Evolutionary conservation across 1,140 invertebrate species (phyloP), one percentile per base, ranked within the genome.

Genomic region (Hermetia illucens): DNA sequence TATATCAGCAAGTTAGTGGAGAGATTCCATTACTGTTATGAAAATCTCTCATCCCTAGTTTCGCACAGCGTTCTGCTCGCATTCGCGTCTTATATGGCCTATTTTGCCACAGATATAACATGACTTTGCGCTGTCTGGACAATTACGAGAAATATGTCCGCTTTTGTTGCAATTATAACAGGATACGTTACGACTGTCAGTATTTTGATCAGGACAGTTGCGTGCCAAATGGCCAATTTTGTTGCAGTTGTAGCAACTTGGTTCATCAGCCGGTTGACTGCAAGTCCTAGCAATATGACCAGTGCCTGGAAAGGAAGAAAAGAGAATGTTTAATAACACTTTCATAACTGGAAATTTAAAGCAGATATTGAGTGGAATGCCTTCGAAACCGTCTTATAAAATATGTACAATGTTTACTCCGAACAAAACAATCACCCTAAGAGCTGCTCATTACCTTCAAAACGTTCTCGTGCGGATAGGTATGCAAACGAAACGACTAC

Each of bases 211-310:
- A 1, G 82, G 82, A 64, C 85, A 89, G 60, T 80, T 83, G 43
- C 82, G 77, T 24, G 83, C 82, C 60, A 90, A 81, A 64, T 93
- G 89, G 32, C 87, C 87, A 44, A 75, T 72, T 70, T 86, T 86
- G 65, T 83, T 83, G 67, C 85, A 89, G 58, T 79, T 84, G 68
- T 86, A 90, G 68, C 85, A 88, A 47, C 78, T 81, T 55, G 79
- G 72, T 58, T 75, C 74, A 52, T 83, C 79, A 21, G 79, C 74
- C 52, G 77, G 78, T 65, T 83, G 77, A 49, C 77, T 75, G 64
- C 87, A 91, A 61, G 90, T 84, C 63, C 83, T 83, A 40, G 87
- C 85, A 66, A 90, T 88, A 63, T 91, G 86, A 42, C 85, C 86
- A 51, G 80, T 77, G 38, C 77, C 76, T 55, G 76, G 80, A 67